Percentiles rank a stretch among this genome's conserved stretches.
phyloP scores from a whole-genome alignment of 2,113 vertebrate species.

The Charadrius vociferus region DNA sequence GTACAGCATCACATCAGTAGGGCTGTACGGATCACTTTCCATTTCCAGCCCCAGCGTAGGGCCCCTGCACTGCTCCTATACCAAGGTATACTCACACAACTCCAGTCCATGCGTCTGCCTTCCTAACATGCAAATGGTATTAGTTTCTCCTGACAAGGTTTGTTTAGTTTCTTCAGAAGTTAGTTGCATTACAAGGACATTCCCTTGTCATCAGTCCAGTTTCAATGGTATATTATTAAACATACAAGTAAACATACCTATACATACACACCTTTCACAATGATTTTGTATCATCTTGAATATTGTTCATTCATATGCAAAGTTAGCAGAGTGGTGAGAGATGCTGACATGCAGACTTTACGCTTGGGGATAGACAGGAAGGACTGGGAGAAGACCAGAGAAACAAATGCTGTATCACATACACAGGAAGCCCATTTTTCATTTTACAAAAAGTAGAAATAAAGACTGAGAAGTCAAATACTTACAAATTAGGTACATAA shows the following conservation, averaged over 20 bases:
- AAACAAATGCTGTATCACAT: background rate
- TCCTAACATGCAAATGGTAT: rapidly evolving
- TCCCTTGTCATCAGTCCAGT: background rate
- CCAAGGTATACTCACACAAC: background rate
- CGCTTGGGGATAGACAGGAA: background rate
- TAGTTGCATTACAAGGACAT: background rate
- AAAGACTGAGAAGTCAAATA: background rate
- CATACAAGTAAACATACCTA: background rate
- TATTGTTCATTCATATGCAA: background rate
- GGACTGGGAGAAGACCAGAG: background rate
- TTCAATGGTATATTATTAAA: background rate
- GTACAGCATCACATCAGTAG: background rate
- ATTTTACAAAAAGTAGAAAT: background rate
- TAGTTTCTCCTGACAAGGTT: background rate
- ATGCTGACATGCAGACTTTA: background rate
- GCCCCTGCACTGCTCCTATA: background rate
- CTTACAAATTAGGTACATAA: background rate
- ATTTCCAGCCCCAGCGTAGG: background rate
- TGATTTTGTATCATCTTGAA: background rate
- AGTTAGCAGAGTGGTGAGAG: background rate
- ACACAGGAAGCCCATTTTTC: background rate
- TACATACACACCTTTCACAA: background rate
- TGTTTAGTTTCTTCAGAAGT: background rate
- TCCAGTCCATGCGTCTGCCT: background rate
- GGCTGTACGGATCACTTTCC: background rate